phyloP scores from a whole-genome alignment of 2,113 vertebrate genomes.

The Xiphias gladius region DNA sequence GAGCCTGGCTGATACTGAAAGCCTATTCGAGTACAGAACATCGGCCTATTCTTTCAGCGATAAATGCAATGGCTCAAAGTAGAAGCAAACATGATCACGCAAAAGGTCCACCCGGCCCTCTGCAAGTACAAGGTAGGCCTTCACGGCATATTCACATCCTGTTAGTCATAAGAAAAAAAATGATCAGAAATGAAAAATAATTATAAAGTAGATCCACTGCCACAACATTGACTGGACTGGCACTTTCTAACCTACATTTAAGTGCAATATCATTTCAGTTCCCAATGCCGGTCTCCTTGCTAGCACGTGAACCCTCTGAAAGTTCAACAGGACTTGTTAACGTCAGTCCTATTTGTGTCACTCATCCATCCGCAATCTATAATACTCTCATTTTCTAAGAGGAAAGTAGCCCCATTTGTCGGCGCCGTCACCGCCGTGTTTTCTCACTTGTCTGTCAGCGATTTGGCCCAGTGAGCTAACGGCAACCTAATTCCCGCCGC shows the following conservation, averaged over 20 bases:
- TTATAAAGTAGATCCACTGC: neutral
- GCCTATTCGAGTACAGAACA: neutral
- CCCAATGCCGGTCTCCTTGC: neutral
- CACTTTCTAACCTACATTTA: slow-evolving; percentile 5
- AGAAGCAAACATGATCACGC: neutral
- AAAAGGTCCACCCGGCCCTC: neutral
- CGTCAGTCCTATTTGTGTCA: slow-evolving; percentile 60
- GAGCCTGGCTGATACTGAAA: neutral
- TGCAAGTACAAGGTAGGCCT: neutral
- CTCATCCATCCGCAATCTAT: slow-evolving; percentile 68
- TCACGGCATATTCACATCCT: neutral
- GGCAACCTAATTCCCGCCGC: slow-evolving; percentile 66
- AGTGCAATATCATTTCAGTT: slow-evolving; percentile 7
- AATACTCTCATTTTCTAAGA: slow-evolving; percentile 57
- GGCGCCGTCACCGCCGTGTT: slow-evolving; percentile 64
- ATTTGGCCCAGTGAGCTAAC: slow-evolving; percentile 66
- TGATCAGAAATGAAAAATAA: neutral
- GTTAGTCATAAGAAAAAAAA: neutral
- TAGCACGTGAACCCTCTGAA: slow-evolving; percentile 25
- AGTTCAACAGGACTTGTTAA: slow-evolving; percentile 56
- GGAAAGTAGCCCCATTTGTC: slow-evolving; percentile 72
- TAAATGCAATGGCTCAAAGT: neutral
- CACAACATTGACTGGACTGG: neutral
- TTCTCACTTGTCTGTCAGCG: slow-evolving; percentile 76
- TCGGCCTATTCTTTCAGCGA: neutral